Conservation (phyloP, 2,797 vertebrate species). For the Luscinia luscinia region DNA sequence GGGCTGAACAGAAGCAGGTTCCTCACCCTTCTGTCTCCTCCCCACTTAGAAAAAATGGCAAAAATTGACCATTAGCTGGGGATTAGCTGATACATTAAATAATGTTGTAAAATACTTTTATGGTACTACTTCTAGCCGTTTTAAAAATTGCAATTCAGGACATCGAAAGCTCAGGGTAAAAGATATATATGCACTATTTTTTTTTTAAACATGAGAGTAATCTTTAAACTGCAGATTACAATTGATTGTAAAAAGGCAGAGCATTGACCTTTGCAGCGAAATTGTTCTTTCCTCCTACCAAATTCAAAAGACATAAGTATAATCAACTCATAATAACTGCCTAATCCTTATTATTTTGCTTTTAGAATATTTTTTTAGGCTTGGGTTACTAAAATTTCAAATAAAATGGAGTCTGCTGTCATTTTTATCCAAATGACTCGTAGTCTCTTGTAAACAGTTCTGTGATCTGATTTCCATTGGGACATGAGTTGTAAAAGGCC, state of each 20-base stretch:
- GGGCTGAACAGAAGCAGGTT: not conserved
- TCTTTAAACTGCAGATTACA: constrained; percentile 71
- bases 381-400: constrained; percentile 84
- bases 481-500: constrained; percentile 83
- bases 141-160: constrained; percentile 44
- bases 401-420: constrained; percentile 79
- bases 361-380: constrained; percentile 81
- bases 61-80: constrained; percentile 48
- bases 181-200: not conserved
- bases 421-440: constrained; percentile 90
- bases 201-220: constrained; percentile 48
- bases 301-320: constrained; percentile 73
- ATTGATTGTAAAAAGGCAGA: constrained; percentile 58
- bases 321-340: constrained; percentile 83
- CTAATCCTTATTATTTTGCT: constrained; percentile 82
- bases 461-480: constrained; percentile 92
- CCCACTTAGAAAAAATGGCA: not conserved
- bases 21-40: not conserved
- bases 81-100: constrained; percentile 62
- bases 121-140: not conserved
- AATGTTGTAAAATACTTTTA: constrained; percentile 52
- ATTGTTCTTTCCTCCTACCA: constrained; percentile 53
- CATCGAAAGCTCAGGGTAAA: constrained; percentile 32
- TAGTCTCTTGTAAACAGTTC: constrained; percentile 88
- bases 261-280: constrained; percentile 59